A percentile compares a stretch with the other conserved stretches of the same genome.
These are phyloP conservation scores for Xerus rutilus DNA, from an alignment of 2,797 vertebrate species.

Conservation along the genomic window DNA sequence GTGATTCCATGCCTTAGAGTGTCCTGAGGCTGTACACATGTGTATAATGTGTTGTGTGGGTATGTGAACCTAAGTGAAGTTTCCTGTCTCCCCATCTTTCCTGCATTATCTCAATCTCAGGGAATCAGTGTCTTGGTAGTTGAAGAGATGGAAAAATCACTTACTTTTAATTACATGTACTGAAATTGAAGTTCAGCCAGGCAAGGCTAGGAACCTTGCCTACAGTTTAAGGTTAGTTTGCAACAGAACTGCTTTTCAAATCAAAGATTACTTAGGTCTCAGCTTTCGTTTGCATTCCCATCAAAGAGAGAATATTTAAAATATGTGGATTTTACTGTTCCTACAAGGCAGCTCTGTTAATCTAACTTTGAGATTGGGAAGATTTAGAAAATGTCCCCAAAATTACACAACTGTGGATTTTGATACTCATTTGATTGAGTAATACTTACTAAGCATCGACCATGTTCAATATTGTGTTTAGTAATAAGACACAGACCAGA, in stretches of 20 bases:
- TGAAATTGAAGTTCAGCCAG: neutral
- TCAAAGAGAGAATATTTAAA: neutral
- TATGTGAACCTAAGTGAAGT: neutral
- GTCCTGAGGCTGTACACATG: neutral
- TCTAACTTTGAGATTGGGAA: neutral
- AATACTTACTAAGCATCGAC: neutral
- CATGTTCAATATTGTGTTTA: neutral
- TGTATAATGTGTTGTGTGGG: neutral
- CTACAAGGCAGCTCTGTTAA: neutral
- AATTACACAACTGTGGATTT: fast-evolving
- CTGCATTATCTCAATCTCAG: neutral
- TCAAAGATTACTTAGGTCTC: neutral
- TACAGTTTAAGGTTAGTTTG: neutral
- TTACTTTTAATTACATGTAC: neutral
- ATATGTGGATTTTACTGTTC: neutral
- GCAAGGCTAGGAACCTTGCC: neutral
- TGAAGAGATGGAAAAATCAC: neutral
- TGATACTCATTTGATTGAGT: neutral
- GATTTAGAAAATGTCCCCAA: neutral
- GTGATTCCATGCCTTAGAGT: neutral
- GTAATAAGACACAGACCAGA: neutral
- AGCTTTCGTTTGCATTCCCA: neutral
- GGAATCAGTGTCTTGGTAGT: neutral
- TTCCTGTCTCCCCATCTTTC: neutral
- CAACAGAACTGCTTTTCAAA: neutral